phyloP scores from a whole-genome alignment of 2,888 invertebrate species.

The Ochropleura leucogaster region DNA sequence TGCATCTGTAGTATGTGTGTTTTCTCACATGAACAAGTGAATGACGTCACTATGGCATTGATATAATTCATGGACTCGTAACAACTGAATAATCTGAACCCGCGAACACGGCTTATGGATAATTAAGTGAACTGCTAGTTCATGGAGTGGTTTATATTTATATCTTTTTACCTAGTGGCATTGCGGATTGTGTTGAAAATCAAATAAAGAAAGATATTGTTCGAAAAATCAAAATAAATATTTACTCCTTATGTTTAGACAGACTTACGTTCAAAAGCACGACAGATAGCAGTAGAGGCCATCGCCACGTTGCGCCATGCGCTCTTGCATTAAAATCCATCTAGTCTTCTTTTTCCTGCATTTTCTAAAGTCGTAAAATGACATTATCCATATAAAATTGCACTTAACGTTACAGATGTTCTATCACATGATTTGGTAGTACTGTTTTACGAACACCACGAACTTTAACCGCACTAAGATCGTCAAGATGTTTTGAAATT shows the following conservation, averaged over 20 bases:
- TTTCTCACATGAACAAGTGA: slow-evolving; percentile 42
- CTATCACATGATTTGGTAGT: slow-evolving; percentile 56
- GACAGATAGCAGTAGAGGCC: slow-evolving; percentile 83
- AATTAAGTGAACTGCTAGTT: neutral
- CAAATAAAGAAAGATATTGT: slow-evolving; percentile 10
- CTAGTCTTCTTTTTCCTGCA: slow-evolving; percentile 74
- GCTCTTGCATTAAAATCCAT: slow-evolving; percentile 82
- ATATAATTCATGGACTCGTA: slow-evolving; percentile 59
- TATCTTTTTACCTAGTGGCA: neutral
- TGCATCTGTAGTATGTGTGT: slow-evolving; percentile 43
- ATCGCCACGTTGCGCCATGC: slow-evolving; percentile 82
- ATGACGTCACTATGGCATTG: slow-evolving; percentile 64
- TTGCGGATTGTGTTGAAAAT: neutral
- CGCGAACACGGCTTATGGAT: neutral
- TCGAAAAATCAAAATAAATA: slow-evolving; percentile 9
- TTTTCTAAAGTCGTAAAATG: slow-evolving; percentile 68
- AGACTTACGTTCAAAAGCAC: slow-evolving; percentile 85
- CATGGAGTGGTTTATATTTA: slow-evolving; percentile 5
- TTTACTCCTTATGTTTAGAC: slow-evolving; percentile 4
- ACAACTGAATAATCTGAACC: slow-evolving; percentile 46
- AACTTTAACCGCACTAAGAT: slow-evolving; percentile 38
- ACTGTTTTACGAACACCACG: slow-evolving; percentile 42
- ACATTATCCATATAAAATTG: slow-evolving; percentile 61
- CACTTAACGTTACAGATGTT: slow-evolving; percentile 50
- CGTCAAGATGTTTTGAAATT: slow-evolving; percentile 48